Percentiles rank a stretch among this genome's conserved stretches.
These are phyloP conservation scores for Pseudococcus longispinus DNA, from an alignment of 2,888 invertebrate genomes.

Conservation along the genomic window DNA sequence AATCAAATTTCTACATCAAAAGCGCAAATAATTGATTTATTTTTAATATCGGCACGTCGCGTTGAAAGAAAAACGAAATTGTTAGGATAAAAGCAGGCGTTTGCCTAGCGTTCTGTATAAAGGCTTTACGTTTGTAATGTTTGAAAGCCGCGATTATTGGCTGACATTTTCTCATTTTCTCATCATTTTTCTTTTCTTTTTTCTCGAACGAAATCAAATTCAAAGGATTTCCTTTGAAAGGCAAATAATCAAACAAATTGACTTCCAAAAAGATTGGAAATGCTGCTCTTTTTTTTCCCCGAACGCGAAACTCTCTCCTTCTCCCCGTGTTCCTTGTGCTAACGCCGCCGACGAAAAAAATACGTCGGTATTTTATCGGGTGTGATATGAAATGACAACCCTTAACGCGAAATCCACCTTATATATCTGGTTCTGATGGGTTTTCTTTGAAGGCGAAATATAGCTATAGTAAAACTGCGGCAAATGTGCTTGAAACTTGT, in stretches of 20 bases:
- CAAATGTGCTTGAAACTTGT: neutral
- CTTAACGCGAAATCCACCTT: conserved; percentile 37
- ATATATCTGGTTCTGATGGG: neutral
- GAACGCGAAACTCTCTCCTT: neutral
- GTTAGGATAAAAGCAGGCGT: conserved; percentile 41
- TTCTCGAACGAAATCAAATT: conserved; percentile 48
- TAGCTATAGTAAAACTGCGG: neutral
- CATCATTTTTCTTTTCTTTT: conserved; percentile 49
- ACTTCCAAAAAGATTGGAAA: conserved; percentile 45
- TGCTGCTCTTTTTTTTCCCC: neutral
- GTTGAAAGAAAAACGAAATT: conserved; percentile 39
- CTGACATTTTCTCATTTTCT: conserved; percentile 54
- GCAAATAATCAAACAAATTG: conserved; percentile 55
- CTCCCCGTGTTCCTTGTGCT: neutral
- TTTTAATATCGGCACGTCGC: conserved; percentile 36
- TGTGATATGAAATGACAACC: conserved; percentile 46
- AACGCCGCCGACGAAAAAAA: neutral
- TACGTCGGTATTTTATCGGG: conserved; percentile 22
- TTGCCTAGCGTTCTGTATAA: conserved; percentile 30
- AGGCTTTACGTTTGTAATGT: conserved; percentile 52
- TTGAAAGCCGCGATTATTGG: conserved; percentile 54
- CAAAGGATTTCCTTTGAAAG: conserved; percentile 53
- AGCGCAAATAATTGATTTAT: conserved; percentile 40
- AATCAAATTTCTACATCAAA: conserved; percentile 35
- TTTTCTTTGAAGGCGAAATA: neutral